These are phyloP conservation scores for Chloroceryle aenea DNA, from an alignment of 2,113 vertebrate genomes.

Conservation along the genomic window DNA sequence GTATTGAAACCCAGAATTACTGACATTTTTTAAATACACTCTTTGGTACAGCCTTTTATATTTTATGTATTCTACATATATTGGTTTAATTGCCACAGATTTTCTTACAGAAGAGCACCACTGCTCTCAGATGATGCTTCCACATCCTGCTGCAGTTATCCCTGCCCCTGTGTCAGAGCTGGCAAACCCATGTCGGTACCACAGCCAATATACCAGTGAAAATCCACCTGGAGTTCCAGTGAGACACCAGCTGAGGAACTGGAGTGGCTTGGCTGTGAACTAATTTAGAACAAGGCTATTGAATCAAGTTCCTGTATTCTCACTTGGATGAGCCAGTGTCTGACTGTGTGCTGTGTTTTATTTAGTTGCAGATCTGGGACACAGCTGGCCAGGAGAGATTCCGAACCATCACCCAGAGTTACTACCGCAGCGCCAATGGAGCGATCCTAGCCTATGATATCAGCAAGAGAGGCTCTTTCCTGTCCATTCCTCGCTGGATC, in stretches of 20 bases:
- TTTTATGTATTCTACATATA: background rate
- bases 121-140: background rate
- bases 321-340: background rate
- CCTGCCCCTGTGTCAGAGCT: background rate
- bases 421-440: conserved; percentile 88
- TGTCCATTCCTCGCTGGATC: conserved; percentile 88
- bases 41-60: background rate
- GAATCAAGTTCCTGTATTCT: background rate
- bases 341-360: background rate
- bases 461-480: conserved; percentile 83
- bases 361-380: conserved; percentile 91
- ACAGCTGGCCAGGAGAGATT: conserved; percentile 90
- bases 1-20: background rate
- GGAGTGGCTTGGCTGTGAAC: background rate
- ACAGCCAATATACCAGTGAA: fast-evolving
- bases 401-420: conserved; percentile 90
- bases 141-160: background rate
- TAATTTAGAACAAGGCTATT: background rate
- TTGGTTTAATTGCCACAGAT: background rate
- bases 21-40: background rate
- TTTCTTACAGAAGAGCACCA: background rate
- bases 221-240: background rate
- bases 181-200: background rate
- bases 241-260: background rate
- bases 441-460: conserved; percentile 90